Evolutionary conservation across 64 coral and sea anemone species (phyloP).

Genomic region (Montipora capricornis): DNA sequence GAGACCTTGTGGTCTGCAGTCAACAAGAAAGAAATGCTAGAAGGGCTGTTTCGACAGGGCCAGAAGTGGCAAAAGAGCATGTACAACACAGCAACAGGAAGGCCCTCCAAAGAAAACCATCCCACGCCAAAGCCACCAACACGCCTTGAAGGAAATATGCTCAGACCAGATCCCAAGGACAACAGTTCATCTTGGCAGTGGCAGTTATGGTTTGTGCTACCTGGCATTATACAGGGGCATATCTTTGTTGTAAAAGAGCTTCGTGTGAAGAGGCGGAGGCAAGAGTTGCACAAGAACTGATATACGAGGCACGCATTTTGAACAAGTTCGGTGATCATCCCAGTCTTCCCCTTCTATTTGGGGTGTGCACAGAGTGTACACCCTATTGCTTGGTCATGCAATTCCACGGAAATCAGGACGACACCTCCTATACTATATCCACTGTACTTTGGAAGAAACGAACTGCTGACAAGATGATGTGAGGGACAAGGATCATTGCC

Average conservation of each 20-base stretch:
- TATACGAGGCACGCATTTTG: slow-evolving; percentile 38
- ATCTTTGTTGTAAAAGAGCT: slow-evolving; percentile 38
- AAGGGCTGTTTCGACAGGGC: not conserved
- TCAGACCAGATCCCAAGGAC: too few species aligned
- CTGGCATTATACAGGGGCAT: too few species aligned
- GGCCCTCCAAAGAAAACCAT: not conserved
- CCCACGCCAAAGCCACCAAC: not conserved
- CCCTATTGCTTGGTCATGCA: slow-evolving; percentile 20
- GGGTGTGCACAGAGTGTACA: not conserved
- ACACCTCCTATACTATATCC: not conserved
- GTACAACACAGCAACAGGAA: not conserved
- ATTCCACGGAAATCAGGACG: slow-evolving; percentile 18
- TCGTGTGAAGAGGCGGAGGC: not conserved
- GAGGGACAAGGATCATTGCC: not conserved
- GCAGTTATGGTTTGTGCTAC: too few species aligned
- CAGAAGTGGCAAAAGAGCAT: not conserved
- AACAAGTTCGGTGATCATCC: slow-evolving; percentile 57
- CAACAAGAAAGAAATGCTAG: not conserved
- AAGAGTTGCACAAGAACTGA: slow-evolving; percentile 14
- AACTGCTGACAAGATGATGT: not conserved
- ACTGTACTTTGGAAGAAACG: not conserved
- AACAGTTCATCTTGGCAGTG: too few species aligned
- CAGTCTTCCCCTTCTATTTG: slow-evolving; percentile 46
- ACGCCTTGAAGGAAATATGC: slow-evolving; percentile 19
- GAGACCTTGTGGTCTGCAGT: slow-evolving; percentile 12